A percentile compares a stretch with the other conserved stretches of the same genome.
Evolutionary conservation across 2,113 vertebrate species (phyloP).

Genomic region (Pedionomus torquatus): DNA sequence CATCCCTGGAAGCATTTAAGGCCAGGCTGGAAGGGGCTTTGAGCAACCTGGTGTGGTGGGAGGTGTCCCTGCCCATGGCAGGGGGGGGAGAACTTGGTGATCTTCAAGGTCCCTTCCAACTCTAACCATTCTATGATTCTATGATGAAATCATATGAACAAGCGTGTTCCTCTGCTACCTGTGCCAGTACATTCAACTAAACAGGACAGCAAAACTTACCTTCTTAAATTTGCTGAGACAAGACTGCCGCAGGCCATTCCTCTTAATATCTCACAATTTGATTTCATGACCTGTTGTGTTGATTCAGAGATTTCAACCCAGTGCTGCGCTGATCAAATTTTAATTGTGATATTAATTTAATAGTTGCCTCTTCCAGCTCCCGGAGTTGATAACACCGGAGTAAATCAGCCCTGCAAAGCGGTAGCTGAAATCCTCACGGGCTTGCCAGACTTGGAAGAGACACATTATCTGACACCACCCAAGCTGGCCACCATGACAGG

Average conservation of each 20-base stretch:
- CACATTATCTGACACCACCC: background rate
- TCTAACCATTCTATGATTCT: too few species aligned
- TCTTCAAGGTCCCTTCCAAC: too few species aligned
- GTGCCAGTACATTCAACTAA: fast-evolving
- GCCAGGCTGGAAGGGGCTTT: too few species aligned
- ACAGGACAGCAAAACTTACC: background rate
- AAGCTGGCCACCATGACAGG: fast-evolving
- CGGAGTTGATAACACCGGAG: background rate
- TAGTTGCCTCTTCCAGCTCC: background rate
- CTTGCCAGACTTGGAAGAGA: background rate
- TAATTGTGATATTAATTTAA: constrained; percentile 4
- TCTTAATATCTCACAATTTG: background rate
- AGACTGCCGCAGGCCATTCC: background rate
- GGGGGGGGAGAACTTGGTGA: too few species aligned
- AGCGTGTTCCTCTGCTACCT: background rate
- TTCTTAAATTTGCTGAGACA: background rate
- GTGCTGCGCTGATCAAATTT: background rate
- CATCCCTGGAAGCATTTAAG: too few species aligned
- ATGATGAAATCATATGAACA: background rate
- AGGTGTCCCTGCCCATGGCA: too few species aligned
- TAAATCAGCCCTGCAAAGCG: background rate
- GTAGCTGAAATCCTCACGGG: background rate
- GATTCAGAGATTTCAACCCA: background rate
- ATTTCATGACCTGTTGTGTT: background rate
- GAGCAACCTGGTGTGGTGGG: too few species aligned